Evolutionary conservation across 2,888 invertebrate genomes (phyloP), one percentile per base, ranked within the genome.

Genomic region (Pediacus dermestoides): DNA sequence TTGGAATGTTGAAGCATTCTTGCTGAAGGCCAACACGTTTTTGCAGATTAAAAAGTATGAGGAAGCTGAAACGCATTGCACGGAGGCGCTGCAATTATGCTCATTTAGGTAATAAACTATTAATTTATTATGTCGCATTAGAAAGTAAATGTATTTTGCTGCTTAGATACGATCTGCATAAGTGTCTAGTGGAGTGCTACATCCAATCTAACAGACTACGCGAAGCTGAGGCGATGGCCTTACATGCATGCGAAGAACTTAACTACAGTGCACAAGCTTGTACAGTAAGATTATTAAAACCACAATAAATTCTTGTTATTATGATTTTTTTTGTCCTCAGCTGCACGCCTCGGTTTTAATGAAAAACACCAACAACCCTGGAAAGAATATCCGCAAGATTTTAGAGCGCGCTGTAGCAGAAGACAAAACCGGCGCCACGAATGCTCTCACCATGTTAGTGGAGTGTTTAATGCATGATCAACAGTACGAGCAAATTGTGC

Each of bases 161-260:
- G 18, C 74, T 74, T 55, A 74, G 83, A 43, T 83, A 77, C 62
- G 89, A 89, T 61, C 77, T 83, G 1, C 82, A 88, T 61, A 81
- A 84, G 66, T 86, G 86, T n/a, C 64, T 88, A 15, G 81, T 86
- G 2, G 82, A 85, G 50, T 81, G 83, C 61, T 86, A 86, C 57
- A 67, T 85, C 23, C 78, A 79, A 1, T 72, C 79, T 61, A 78
- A 81, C 50, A 73, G 86, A 36, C 67, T 78, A 15, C 72, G 83
- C 56, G 88, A 88, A 59, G 88, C 88, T 0, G 74, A 83, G 7
- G 76, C 80, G 7, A 77, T 82, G 59, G 86, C 87, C 1, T 77
- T 79, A 10, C 77, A 78, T 61, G 82, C 85, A 31, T 81, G 84
- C 37, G 82, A 83, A 55, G 78, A 81, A 45, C 73, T 87, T 31